Conservation (phyloP, 2,113 vertebrate species). For the Podocnemis expansa region DNA sequence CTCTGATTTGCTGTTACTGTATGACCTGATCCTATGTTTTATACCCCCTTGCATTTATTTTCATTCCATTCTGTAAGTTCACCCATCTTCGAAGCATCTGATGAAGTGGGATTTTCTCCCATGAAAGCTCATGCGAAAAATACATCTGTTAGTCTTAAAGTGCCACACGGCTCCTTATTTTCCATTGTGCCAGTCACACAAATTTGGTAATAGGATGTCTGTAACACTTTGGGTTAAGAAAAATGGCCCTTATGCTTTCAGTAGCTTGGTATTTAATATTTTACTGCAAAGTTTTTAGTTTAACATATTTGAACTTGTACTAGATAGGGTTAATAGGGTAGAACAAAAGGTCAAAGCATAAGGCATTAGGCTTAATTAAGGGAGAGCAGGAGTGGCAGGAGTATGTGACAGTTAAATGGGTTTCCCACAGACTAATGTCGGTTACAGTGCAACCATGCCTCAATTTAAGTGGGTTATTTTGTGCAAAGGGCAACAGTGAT, state of each 20-base stretch:
- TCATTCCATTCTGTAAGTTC: too few relatives aligned
- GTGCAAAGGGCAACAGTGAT: conserved; percentile 84
- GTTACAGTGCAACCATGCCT: conserved; percentile 87
- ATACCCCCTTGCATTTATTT: too few relatives aligned
- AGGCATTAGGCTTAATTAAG: conserved; percentile 88
- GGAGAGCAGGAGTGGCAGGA: conserved; percentile 81
- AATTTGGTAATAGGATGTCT: background rate
- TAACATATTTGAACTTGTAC: conserved; percentile 82
- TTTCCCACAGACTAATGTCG: conserved; percentile 85
- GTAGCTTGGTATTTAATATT: conserved; percentile 74
- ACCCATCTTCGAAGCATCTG: too few relatives aligned
- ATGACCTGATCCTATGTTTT: too few relatives aligned
- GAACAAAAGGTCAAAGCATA: conserved; percentile 85
- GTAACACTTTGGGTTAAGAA: background rate
- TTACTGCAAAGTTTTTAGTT: conserved; percentile 80
- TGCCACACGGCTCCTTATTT: too few relatives aligned
- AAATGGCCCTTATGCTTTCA: conserved; percentile 33
- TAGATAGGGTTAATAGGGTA: conserved; percentile 85
- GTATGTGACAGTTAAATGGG: conserved; percentile 87
- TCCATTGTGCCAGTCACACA: background rate
- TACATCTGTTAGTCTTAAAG: too few relatives aligned
- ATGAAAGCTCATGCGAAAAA: too few relatives aligned
- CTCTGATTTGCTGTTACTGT: too few relatives aligned
- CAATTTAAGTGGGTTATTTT: conserved; percentile 92
- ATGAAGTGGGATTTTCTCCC: too few relatives aligned